Base-by-base conservation (phyloP, 2,888 invertebrate species). In the Pemphredon lugubris region DNA sequence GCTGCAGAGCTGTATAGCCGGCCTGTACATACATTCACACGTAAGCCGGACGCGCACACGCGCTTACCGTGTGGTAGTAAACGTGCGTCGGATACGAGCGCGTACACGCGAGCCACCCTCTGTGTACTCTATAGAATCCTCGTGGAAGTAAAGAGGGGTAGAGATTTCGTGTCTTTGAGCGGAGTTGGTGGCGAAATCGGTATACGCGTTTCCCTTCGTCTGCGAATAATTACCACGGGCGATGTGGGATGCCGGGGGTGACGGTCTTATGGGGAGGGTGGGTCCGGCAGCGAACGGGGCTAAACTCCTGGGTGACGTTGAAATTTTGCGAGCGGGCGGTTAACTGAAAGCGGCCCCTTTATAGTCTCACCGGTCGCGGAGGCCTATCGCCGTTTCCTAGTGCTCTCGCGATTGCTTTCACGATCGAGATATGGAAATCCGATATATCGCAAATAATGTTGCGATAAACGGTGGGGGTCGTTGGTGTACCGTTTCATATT, bases 221-320 rank as follows among this genome's bases (percentile, higher is more conserved):
- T 79, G 77, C 75, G 77, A 79, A 79, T 79, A 79, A 79, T 79
- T 77, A 70, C 66, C 65, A 9, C 6, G 70, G 54, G 76, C 63
- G 71, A 79, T 72, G 69, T 59, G 37, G 59, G 18, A 7, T 45
- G 30, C 50, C 32, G 42, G 53, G 68, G 54, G 53, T 26, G 21
- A 16, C 14, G 32, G 45, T 23, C 63, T 58, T 58, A 42, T 63
- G 14, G 53, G 42, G 50, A 44, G 58, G 26, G 14, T 32, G 42
- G 44, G 47, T 54, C 54, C 44, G 18, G 20, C n/a, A 34, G 21
- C 13, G 26, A 64, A 57, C 47, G 42, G 18, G 14, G 9, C 42
- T 47, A 39, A 68, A 68, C 44, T 65, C 30, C 30, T 2, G 40
- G 53, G 13, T 13, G 37, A 16, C 45, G 18, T 18, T 34, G 9